These are phyloP conservation scores for Leucosticte australis DNA, from an alignment of 2,113 vertebrate genomes.

Conservation along the genomic window DNA sequence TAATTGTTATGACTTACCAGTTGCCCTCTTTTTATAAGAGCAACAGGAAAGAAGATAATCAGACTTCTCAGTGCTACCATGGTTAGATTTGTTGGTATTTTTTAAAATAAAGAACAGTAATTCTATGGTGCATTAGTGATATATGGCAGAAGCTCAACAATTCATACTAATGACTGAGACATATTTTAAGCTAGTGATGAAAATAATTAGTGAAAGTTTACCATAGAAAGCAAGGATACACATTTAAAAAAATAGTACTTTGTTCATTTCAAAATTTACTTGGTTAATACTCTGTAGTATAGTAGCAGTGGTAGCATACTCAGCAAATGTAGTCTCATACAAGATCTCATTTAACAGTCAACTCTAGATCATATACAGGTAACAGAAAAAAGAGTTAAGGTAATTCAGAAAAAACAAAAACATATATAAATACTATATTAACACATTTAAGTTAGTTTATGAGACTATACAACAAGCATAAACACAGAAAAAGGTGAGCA, in stretches of 20 bases:
- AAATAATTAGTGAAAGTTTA: constrained; percentile 12
- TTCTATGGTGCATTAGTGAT: neutral
- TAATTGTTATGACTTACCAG: constrained; percentile 6
- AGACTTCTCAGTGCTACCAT: constrained; percentile 16
- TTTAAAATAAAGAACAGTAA: neutral
- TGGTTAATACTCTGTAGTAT: constrained; percentile 45
- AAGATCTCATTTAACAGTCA: constrained; percentile 58
- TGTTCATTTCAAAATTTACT: constrained; percentile 48
- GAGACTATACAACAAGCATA: constrained; percentile 48
- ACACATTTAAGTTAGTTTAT: constrained; percentile 58
- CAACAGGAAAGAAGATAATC: constrained; percentile 28
- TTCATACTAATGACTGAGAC: neutral
- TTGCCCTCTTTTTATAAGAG: constrained; percentile 28
- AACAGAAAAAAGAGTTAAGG: constrained; percentile 40
- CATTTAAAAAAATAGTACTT: constrained; percentile 17
- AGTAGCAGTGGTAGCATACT: constrained; percentile 29
- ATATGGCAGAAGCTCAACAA: neutral
- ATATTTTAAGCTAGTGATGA: neutral
- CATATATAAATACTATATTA: constrained; percentile 61
- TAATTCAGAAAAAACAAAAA: constrained; percentile 22
- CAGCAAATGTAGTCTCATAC: constrained; percentile 18
- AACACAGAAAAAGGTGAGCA: neutral
- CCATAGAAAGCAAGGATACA: constrained; percentile 34
- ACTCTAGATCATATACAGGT: constrained; percentile 63
- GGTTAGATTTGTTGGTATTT: neutral